Evolutionary conservation across 1,140 invertebrate genomes (phyloP).

Genomic region (Papilio polytes): DNA sequence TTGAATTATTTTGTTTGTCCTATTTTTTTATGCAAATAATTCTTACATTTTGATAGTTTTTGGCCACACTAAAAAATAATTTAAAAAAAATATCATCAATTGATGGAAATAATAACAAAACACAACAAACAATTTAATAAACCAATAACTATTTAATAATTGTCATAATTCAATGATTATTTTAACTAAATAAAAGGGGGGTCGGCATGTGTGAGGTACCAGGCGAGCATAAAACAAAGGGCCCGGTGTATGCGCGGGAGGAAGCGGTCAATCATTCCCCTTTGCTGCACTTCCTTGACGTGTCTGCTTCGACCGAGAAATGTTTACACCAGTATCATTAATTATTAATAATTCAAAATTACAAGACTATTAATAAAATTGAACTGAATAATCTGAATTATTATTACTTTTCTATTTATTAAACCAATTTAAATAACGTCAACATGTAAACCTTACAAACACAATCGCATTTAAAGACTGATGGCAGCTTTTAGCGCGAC

Average conservation of each 20-base stretch:
- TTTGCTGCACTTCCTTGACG: constrained; percentile 49
- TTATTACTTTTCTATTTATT: not conserved
- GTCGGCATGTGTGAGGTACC: constrained; percentile 42
- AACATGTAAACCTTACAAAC: constrained; percentile 45
- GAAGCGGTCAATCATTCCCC: constrained; percentile 75
- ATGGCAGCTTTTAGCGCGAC: constrained; percentile 60
- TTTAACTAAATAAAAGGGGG: constrained; percentile 36
- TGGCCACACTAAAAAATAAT: too few species aligned
- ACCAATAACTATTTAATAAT: constrained; percentile 31
- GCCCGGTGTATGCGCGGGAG: constrained; percentile 60
- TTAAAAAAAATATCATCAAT: too few species aligned
- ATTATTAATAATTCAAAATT: not conserved
- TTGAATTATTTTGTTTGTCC: not conserved
- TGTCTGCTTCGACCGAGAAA: constrained; percentile 44
- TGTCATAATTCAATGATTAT: constrained; percentile 37
- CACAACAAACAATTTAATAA: not conserved
- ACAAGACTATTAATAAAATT: not conserved
- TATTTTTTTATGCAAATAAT: not conserved
- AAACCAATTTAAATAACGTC: not conserved
- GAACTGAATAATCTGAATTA: too few species aligned
- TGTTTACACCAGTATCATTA: constrained; percentile 9
- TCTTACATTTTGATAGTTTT: too few species aligned
- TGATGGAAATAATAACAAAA: not conserved
- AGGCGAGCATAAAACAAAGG: constrained; percentile 68
- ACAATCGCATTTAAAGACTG: constrained; percentile 44